Evolutionary conservation across 2,888 invertebrate genomes (phyloP).

Genomic region (Psylliodes chrysocephalus): DNA sequence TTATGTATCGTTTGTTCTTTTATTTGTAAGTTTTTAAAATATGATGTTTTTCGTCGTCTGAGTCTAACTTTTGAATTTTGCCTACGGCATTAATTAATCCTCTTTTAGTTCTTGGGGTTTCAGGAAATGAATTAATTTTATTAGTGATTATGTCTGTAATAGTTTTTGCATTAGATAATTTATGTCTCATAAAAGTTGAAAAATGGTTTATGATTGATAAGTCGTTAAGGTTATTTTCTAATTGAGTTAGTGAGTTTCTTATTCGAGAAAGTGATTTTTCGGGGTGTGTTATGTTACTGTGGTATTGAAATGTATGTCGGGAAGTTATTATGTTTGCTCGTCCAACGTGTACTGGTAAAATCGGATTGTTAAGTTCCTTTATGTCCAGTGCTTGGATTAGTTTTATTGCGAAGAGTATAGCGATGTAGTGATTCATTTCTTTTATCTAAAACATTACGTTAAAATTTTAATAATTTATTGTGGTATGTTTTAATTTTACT

Average conservation of each 20-base stretch:
- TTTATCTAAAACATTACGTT: slow-evolving; percentile 4
- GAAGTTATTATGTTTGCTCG: slow-evolving; percentile 4
- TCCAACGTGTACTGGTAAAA: too few relatives aligned
- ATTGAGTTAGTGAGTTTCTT: not conserved
- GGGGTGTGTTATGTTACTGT: slow-evolving; percentile 6
- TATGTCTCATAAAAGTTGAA: not conserved
- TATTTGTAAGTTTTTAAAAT: not conserved
- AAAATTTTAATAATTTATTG: not conserved
- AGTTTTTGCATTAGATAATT: not conserved
- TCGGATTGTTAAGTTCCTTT: too few relatives aligned
- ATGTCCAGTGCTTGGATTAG: not conserved
- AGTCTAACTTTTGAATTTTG: slow-evolving; percentile 7
- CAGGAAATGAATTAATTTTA: slow-evolving; percentile 1
- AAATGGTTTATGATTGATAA: not conserved
- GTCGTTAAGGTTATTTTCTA: not conserved
- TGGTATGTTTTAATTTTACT: slow-evolving; percentile 7
- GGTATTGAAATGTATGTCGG: slow-evolving; percentile 11
- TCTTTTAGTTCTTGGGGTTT: slow-evolving; percentile 1
- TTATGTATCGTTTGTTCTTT: not conserved
- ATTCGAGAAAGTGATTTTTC: not conserved
- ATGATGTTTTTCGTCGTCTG: not conserved
- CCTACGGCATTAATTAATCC: not conserved
- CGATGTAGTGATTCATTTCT: not conserved
- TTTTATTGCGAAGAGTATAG: slow-evolving; percentile 3
- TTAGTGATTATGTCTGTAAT: slow-evolving; percentile 1